Evolutionary conservation across 2,797 vertebrate genomes (phyloP).

Genomic region (Galagoides demidoff): DNA sequence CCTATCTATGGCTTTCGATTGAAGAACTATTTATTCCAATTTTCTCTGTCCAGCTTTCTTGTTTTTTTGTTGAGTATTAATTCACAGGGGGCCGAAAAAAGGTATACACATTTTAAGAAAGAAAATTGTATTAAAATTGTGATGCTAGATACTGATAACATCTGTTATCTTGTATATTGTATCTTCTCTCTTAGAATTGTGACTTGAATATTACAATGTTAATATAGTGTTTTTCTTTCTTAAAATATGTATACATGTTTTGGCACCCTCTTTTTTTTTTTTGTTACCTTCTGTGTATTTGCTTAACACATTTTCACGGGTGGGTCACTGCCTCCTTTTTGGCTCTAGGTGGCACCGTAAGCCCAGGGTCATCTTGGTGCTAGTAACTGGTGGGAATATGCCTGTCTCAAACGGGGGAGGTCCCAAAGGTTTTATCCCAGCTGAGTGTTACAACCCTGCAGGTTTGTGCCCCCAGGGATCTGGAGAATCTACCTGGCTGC

Average conservation of each 20-base stretch:
- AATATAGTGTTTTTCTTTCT: too few species aligned
- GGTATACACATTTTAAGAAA: too few species aligned
- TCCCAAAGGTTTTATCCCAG: not conserved
- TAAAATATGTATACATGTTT: too few species aligned
- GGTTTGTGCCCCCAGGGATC: too few species aligned
- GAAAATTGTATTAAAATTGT: too few species aligned
- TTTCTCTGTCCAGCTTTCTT: not conserved
- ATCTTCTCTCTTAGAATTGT: too few species aligned
- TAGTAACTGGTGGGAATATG: not conserved
- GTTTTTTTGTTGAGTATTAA: not conserved
- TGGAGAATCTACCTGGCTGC: not conserved
- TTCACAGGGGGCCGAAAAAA: too few species aligned
- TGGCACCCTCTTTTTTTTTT: too few species aligned
- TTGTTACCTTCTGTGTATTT: not conserved
- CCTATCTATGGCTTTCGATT: too few species aligned
- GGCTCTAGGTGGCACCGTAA: not conserved
- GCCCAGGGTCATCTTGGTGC: not conserved
- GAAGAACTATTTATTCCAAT: not conserved
- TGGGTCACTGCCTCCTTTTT: not conserved
- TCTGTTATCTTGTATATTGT: too few species aligned
- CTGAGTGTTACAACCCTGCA: not conserved
- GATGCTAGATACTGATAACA: too few species aligned
- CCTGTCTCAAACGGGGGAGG: not conserved
- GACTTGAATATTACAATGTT: too few species aligned
- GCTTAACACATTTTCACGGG: not conserved